These are phyloP conservation scores for Pilophorus perplexus DNA, from an alignment of 2,888 invertebrate species.

Conservation along the genomic window DNA sequence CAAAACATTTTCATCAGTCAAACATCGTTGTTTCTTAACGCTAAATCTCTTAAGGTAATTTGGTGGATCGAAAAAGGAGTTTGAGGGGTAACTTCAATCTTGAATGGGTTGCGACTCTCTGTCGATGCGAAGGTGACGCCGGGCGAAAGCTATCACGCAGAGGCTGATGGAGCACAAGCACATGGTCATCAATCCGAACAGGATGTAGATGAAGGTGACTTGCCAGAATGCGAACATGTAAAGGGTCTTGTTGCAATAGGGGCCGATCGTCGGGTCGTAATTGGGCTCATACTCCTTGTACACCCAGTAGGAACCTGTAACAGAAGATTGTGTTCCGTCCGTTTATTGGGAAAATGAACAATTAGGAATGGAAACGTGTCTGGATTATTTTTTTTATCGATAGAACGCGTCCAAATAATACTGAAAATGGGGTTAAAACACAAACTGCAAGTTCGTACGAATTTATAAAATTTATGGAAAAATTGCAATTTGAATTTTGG, in stretches of 20 bases:
- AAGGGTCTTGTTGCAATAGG: slow-evolving; percentile 65
- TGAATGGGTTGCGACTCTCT: slow-evolving; percentile 34
- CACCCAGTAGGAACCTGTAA: slow-evolving; percentile 66
- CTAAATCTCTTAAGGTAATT: not conserved
- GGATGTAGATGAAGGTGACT: slow-evolving; percentile 63
- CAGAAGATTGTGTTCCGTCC: slow-evolving; percentile 19
- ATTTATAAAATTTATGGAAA: no score
- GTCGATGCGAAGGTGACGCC: slow-evolving; percentile 40
- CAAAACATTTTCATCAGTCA: not conserved
- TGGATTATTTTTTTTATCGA: no score
- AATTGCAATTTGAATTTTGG: no score
- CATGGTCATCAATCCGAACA: slow-evolving; percentile 38
- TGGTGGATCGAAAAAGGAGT: not conserved
- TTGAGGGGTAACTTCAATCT: slow-evolving; percentile 19
- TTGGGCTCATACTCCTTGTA: slow-evolving; percentile 65
- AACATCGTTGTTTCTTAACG: slow-evolving; percentile 1
- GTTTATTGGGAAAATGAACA: not conserved
- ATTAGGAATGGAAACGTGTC: no score
- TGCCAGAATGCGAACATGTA: slow-evolving; percentile 70
- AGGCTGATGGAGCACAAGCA: slow-evolving; percentile 44
- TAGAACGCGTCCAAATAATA: no score
- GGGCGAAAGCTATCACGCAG: slow-evolving; percentile 42
- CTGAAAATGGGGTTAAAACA: no score
- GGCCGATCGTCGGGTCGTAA: slow-evolving; percentile 55
- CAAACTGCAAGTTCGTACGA: no score